Conservation (phyloP, 2,797 vertebrate species). For the Scomberomorus guttatus region DNA sequence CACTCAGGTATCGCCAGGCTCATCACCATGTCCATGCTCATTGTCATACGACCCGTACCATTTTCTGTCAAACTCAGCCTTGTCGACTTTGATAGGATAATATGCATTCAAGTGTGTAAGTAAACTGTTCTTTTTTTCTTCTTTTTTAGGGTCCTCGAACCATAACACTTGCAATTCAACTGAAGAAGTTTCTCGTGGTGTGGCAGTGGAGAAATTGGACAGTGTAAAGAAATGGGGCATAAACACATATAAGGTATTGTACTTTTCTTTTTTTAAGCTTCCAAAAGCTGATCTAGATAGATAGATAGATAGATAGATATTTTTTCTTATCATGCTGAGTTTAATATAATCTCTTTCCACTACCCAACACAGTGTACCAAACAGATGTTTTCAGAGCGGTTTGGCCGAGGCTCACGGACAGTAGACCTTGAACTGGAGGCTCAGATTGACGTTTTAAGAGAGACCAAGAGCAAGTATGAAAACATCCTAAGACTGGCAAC, state of each 20-base stretch:
- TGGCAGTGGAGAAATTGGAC: constrained; percentile 97
- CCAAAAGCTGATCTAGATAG: background rate
- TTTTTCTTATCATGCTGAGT: background rate
- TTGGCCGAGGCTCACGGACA: constrained; percentile 93
- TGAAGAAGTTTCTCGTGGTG: constrained; percentile 92
- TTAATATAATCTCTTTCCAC: background rate
- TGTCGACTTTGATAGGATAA: background rate
- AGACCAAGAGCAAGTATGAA: constrained; percentile 97
- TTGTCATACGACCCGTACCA: constrained; percentile 30
- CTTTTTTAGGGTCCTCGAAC: constrained; percentile 86
- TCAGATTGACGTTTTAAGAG: constrained; percentile 94
- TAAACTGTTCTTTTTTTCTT: background rate
- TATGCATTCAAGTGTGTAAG: background rate
- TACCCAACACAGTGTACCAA: constrained; percentile 91
- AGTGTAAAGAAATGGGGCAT: constrained; percentile 98
- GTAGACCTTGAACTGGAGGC: constrained; percentile 97
- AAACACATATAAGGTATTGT: constrained; percentile 95
- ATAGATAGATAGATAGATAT: background rate
- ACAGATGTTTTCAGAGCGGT: constrained; percentile 95
- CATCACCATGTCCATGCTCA: constrained; percentile 46
- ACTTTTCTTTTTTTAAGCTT: too few species aligned
- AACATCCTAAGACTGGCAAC: constrained; percentile 90
- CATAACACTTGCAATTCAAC: constrained; percentile 83
- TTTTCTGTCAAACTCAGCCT: constrained; percentile 1
- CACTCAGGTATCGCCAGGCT: constrained; percentile 83